Evolutionary conservation across 2,113 vertebrate species (phyloP).

Genomic region (Colossoma macropomum): DNA sequence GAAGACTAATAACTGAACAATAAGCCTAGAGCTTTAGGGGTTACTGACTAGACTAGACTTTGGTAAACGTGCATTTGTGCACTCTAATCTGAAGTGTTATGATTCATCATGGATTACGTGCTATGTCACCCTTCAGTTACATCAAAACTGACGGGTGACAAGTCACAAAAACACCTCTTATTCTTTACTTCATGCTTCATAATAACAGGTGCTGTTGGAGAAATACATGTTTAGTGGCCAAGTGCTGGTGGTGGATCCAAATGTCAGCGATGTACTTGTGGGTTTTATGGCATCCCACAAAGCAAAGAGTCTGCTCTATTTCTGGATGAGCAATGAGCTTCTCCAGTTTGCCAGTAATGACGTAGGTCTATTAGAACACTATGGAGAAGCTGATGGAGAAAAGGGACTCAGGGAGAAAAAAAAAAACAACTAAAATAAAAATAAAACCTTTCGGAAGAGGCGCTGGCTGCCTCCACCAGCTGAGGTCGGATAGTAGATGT

Average conservation of each 20-base stretch:
- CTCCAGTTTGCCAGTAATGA: background rate
- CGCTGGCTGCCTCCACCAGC: slow-evolving; percentile 97
- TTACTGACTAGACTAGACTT: background rate
- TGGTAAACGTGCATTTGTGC: background rate
- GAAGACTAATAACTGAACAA: background rate
- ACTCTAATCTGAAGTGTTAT: background rate
- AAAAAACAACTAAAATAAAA: background rate
- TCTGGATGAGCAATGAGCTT: slow-evolving; percentile 5
- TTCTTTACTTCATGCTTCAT: background rate
- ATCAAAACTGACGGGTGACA: background rate
- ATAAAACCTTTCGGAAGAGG: slow-evolving; percentile 93
- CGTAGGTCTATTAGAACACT: background rate
- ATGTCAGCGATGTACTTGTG: slow-evolving; percentile 5
- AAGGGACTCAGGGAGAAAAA: background rate
- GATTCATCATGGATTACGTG: background rate
- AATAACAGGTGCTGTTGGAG: slow-evolving; percentile 18
- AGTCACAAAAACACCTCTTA: background rate
- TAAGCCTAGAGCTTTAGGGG: background rate
- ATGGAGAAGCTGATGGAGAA: background rate
- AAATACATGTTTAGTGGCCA: background rate
- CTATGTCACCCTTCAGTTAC: background rate
- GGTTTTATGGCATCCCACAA: background rate
- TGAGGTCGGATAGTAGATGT: slow-evolving; percentile 98
- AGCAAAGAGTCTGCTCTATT: slow-evolving; percentile 20
- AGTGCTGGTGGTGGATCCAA: background rate